Percentiles rank a stretch among this genome's conserved stretches.
Evolutionary conservation across 2,888 invertebrate species (phyloP).

Genomic region (Eupithecia insigniata): DNA sequence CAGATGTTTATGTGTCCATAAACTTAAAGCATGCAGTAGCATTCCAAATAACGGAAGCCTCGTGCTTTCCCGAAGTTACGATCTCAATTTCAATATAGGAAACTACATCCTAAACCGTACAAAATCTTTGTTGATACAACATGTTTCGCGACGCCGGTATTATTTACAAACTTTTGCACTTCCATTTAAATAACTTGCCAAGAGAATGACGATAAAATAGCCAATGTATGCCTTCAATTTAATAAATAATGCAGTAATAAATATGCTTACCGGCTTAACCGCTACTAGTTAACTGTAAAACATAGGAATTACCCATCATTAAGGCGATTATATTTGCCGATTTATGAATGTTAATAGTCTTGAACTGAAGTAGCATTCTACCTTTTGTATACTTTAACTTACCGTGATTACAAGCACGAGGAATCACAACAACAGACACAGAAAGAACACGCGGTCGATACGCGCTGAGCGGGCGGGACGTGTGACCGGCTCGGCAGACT

Average conservation of each 20-base stretch:
- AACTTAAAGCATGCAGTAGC: constrained; percentile 42
- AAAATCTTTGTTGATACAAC: constrained; percentile 30
- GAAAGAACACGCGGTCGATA: constrained; percentile 63
- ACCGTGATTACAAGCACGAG: constrained; percentile 38
- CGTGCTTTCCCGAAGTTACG: constrained; percentile 34
- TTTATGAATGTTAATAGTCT: background rate
- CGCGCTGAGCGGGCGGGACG: constrained; percentile 51
- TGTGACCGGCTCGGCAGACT: constrained; percentile 61
- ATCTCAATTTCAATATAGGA: constrained; percentile 30
- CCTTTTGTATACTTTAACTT: constrained; percentile 28
- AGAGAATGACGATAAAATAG: background rate
- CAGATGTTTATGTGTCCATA: constrained; percentile 43
- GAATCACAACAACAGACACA: constrained; percentile 59
- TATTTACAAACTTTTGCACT: constrained; percentile 25
- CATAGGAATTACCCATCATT: background rate
- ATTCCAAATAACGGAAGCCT: constrained; percentile 36
- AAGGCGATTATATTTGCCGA: background rate
- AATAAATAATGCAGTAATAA: constrained; percentile 34
- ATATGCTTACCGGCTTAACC: constrained; percentile 35
- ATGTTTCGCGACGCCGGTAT: constrained; percentile 21
- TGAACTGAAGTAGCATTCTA: background rate
- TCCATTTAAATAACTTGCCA: background rate
- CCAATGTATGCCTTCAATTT: background rate
- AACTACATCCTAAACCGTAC: constrained; percentile 19
- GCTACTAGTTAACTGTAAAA: constrained; percentile 32